Conservation (phyloP, 2,797 vertebrate species). For the Lacerta viridis region DNA sequence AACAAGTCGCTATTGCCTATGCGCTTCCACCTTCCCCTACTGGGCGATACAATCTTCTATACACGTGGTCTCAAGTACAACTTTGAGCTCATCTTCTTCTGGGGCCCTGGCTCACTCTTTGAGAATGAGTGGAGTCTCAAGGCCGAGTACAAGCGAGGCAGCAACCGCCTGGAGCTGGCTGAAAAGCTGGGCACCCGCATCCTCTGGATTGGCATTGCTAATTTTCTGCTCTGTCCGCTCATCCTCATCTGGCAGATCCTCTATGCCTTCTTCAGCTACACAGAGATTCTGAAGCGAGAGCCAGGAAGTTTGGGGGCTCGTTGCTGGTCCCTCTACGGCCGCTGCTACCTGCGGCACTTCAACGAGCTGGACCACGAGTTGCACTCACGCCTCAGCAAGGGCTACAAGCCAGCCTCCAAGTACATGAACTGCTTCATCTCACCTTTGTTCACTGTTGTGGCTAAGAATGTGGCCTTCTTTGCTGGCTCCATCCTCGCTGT, state of each 20-base stretch:
- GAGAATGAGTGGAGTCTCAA: constrained; percentile 98
- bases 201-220: constrained; percentile 97
- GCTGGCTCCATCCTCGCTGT: constrained; percentile 97
- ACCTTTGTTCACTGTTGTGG: constrained; percentile 92
- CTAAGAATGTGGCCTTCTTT: constrained; percentile 97
- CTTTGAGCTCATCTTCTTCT: constrained; percentile 99
- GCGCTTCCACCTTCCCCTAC: constrained; percentile 88
- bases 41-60: constrained; percentile 92
- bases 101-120: constrained; percentile 97
- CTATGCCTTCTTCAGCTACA: constrained; percentile 98
- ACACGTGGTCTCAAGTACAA: constrained; percentile 98
- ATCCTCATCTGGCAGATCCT: constrained; percentile 99
- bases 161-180: constrained; percentile 94
- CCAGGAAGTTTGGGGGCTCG: constrained; percentile 96
- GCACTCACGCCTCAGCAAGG: constrained; percentile 95
- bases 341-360: constrained; percentile 97
- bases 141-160: constrained; percentile 93
- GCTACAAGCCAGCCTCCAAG: constrained; percentile 97
- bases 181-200: constrained; percentile 94
- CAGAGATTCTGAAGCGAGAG: constrained; percentile 96
- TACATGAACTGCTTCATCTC: constrained; percentile 99
- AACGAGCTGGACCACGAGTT: constrained; percentile 98
- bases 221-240: constrained; percentile 95
- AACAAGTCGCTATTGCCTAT: constrained; percentile 98
- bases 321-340: constrained; percentile 98